Base-by-base conservation (phyloP, 1,140 invertebrate species). In the Drosophila pachea region DNA sequence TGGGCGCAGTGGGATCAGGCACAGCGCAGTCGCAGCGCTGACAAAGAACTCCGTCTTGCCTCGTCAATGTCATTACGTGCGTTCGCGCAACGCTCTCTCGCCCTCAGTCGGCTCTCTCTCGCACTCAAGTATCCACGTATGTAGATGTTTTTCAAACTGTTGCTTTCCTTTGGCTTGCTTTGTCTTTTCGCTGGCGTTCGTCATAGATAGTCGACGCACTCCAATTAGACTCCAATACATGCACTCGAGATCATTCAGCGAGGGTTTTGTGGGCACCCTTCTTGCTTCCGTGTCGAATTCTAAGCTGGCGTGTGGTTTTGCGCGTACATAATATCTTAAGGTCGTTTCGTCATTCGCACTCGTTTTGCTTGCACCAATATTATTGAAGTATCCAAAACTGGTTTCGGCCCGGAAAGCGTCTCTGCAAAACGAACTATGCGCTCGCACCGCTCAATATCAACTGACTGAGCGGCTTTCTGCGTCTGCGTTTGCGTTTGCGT, bases 271-370 rank as follows among this genome's bases (percentile, higher is more conserved):
- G 22, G 36, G 14, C 8, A 16, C 4, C 38, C 62, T 61, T 47
- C 48, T 70, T 48, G 59, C 42, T 56, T 56, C 54, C 54, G 54
- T 45, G 40, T 45, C 54, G 29, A 45, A 56, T 49, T 67, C 33
- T 60, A 7, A 43, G 35, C 12, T 31, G 31, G 29, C 33, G 33
- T n/a, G 47, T 54, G 50, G 49, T 49, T 4, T 43, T 35, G 35
- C 50, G 59, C 12, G 12, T 43, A 14, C 5, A 9, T 47, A 22
- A 22, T 73, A 55, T 64, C 60, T 74, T 84, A 84, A 78, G 79
- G 81, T 73, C 73, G 76, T 83, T 83, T 82, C 78, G 74, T 78
- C 78, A 82, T 76, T 76, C 53, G 81, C 66, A 79, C 79, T 61
- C 63, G 73, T 78, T 75, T 65, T 56, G 42, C 50, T 66, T 65